Base-by-base conservation (phyloP, 2,113 vertebrate genomes). In the Psittacara wagleri region DNA sequence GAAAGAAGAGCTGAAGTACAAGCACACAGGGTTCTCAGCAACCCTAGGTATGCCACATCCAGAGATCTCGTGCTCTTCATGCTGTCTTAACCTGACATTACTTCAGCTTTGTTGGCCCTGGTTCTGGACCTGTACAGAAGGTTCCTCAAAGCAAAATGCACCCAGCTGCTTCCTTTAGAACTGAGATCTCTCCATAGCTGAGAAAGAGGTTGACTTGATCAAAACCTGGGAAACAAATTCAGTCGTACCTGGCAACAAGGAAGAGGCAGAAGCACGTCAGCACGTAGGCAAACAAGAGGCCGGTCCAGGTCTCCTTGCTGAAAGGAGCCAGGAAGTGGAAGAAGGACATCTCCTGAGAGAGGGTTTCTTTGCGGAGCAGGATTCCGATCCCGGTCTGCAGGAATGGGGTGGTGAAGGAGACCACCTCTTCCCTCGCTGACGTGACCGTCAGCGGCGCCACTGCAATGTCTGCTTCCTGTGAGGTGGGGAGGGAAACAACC, bases 331-430 rank as follows among this genome's bases (percentile, higher is more conserved):
- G 95, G 91, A 99, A 98, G 86, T 98, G 97, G 94, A 99, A 98
- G 61, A 98, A 75, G 3, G 97, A 97, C 11, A 97, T 35, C 4
- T 98, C 97, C 9, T 98, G 97, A 1, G 96, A 88, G 29, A 52
- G 49, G 0, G 82, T 27, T 51, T 98, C 98, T 64, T 97, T 98
- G 24, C 94, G 97, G 31, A 99, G 82, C 88, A 99, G 23, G 96
- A 99, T 99, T n/a, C 98, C 96, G 5, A 99, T 97, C 0, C 99
- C 99, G 0, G 98, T 99, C 73, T 98, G 98, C 97, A 99, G 98
- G 97, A 99, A 99, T 0, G 99, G 98, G 0, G 98, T 98, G 86
- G 97, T 98, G 98, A 99, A 98, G 88, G 98, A 98, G 43, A 99
- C 98, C 5, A n/a, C 96, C 27, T 91, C 95, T 77, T 98, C 99